These are phyloP conservation scores for Capromys pilorides DNA, from an alignment of 2,797 vertebrate genomes.

Conservation along the genomic window DNA sequence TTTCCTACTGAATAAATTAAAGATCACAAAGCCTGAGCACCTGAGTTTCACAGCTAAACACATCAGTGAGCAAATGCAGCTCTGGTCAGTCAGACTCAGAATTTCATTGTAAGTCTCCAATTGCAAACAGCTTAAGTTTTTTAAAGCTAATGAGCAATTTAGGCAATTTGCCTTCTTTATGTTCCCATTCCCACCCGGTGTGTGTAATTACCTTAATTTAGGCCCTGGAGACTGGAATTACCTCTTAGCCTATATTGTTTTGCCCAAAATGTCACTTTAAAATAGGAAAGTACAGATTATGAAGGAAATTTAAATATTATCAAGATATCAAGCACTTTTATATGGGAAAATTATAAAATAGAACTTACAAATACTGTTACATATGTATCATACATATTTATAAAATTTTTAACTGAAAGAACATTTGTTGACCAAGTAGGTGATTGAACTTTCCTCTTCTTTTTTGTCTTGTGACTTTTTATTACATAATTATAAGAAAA, in stretches of 20 bases:
- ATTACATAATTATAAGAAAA: slow-evolving; percentile 33
- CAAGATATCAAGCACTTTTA: neutral
- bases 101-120: neutral
- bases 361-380: neutral
- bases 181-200: neutral
- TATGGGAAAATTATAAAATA: neutral
- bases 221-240: neutral
- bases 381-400: neutral
- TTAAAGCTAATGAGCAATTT: neutral
- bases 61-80: neutral
- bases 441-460: neutral
- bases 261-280: slow-evolving; percentile 16
- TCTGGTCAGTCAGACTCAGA: slow-evolving; percentile 14
- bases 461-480: slow-evolving; percentile 7
- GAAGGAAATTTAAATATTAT: neutral
- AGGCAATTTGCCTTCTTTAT: slow-evolving; percentile 26
- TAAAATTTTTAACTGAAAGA: neutral
- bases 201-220: neutral
- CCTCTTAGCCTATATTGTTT: neutral
- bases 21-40: neutral
- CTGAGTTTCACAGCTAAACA: neutral
- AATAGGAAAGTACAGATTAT: neutral
- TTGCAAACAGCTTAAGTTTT: slow-evolving; percentile 20
- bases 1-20: slow-evolving; percentile 43
- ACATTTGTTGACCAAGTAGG: neutral